Conservation (phyloP, 2,888 invertebrate species). For the Amitus sp. region DNA sequence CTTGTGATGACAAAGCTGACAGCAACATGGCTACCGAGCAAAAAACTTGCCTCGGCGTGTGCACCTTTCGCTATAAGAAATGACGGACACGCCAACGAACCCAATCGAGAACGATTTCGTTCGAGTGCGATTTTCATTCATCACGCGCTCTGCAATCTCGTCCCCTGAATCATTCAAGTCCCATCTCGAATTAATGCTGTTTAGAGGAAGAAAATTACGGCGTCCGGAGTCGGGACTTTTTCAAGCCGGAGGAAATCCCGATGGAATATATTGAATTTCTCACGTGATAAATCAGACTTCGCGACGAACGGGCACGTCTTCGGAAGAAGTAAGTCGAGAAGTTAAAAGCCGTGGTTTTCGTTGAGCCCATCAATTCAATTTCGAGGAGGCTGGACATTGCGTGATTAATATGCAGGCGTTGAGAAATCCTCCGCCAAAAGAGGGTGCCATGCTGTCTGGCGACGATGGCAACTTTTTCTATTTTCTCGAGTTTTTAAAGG, state of each 20-base stretch:
- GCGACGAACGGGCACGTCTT: not conserved
- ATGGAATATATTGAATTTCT: not conserved
- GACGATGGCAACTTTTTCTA: not conserved
- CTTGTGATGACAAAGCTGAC: slow-evolving; percentile 42
- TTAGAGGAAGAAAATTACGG: not conserved
- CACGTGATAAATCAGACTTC: not conserved
- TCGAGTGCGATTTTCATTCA: not conserved
- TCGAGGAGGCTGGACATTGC: not conserved
- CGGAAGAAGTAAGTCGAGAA: not conserved
- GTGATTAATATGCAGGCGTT: not conserved
- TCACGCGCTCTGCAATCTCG: not conserved
- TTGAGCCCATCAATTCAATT: not conserved
- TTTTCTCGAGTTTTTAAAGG: too few species aligned
- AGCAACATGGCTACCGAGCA: slow-evolving; percentile 59
- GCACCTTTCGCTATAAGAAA: not conserved
- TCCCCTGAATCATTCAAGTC: too few species aligned
- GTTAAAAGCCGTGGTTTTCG: slow-evolving; percentile 1
- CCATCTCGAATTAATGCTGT: too few species aligned
- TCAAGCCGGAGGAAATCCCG: not conserved
- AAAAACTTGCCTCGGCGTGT: slow-evolving; percentile 15
- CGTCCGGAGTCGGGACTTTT: not conserved
- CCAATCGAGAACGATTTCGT: slow-evolving; percentile 28
- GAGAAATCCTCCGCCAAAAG: not conserved
- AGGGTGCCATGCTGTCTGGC: slow-evolving; percentile 5
- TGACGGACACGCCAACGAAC: slow-evolving; percentile 36